Percentiles rank a stretch among this genome's conserved stretches.
These are phyloP conservation scores for Xiphias gladius DNA, from an alignment of 2,113 vertebrate species.

Conservation along the genomic window DNA sequence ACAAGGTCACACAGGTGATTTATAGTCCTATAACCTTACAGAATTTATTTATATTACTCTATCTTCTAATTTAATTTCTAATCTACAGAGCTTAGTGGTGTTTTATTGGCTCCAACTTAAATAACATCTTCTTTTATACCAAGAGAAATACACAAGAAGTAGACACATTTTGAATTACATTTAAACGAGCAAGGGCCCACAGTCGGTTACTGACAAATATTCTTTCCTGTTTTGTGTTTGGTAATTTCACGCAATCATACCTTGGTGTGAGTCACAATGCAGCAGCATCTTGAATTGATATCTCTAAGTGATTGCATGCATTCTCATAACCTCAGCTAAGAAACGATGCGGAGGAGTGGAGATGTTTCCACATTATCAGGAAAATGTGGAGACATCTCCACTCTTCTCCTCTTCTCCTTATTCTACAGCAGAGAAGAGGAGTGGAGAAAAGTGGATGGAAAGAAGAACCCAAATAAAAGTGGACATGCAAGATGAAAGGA, in stretches of 20 bases:
- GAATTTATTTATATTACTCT: neutral
- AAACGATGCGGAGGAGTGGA: neutral
- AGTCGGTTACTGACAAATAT: neutral
- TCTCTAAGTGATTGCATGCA: conserved; percentile 25
- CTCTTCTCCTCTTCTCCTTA: neutral
- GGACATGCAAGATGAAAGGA: conserved; percentile 30
- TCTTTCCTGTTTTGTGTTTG: neutral
- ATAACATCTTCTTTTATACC: neutral
- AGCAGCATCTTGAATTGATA: conserved; percentile 31
- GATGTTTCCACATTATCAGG: neutral
- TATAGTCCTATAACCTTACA: neutral
- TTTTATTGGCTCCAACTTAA: neutral
- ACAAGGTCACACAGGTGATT: neutral
- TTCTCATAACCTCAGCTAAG: conserved; percentile 55
- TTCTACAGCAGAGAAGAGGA: neutral
- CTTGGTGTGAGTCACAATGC: neutral
- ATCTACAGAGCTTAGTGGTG: neutral
- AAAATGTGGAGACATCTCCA: neutral
- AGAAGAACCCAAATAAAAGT: neutral
- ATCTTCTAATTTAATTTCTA: neutral
- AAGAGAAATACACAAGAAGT: neutral
- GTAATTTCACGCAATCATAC: neutral
- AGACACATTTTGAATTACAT: neutral
- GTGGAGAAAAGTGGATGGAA: neutral
- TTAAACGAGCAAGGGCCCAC: neutral